Conservation (phyloP, 2,797 vertebrate genomes). For the Podarcis siculus region DNA sequence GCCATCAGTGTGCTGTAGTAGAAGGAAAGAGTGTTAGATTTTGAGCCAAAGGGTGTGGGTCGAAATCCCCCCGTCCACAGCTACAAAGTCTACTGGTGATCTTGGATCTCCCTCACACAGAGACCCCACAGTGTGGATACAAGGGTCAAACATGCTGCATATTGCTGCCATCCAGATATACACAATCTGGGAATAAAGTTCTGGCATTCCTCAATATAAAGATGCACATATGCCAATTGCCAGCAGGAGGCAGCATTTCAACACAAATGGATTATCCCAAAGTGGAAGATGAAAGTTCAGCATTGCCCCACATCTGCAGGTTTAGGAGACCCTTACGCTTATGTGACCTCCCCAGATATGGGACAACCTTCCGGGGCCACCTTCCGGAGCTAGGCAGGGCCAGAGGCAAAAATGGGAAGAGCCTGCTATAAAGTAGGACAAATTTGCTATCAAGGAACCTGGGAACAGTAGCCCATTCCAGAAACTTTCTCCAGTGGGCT, state of each 20-base stretch:
- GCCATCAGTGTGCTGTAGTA: background rate
- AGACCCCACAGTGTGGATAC: background rate
- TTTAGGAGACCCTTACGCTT: background rate
- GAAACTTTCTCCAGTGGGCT: background rate
- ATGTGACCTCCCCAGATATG: too few relatives aligned
- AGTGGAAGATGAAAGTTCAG: background rate
- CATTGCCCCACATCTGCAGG: too few relatives aligned
- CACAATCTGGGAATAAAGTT: background rate
- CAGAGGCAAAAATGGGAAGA: too few relatives aligned
- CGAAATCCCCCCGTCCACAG: too few relatives aligned
- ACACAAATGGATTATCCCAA: background rate
- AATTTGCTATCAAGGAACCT: background rate
- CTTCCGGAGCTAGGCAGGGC: too few relatives aligned
- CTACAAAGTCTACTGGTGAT: background rate
- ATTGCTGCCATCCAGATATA: background rate
- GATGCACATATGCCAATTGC: too few relatives aligned
- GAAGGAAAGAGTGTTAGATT: background rate
- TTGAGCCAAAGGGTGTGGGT: background rate
- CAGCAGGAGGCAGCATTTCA: background rate
- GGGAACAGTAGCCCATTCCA: too few relatives aligned
- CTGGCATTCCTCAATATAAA: background rate
- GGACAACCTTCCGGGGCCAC: too few relatives aligned
- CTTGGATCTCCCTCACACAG: background rate
- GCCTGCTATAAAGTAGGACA: background rate
- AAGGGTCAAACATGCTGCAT: background rate